Evolutionary conservation across 2,888 invertebrate genomes (phyloP).

Genomic region (Erebia ligea): DNA sequence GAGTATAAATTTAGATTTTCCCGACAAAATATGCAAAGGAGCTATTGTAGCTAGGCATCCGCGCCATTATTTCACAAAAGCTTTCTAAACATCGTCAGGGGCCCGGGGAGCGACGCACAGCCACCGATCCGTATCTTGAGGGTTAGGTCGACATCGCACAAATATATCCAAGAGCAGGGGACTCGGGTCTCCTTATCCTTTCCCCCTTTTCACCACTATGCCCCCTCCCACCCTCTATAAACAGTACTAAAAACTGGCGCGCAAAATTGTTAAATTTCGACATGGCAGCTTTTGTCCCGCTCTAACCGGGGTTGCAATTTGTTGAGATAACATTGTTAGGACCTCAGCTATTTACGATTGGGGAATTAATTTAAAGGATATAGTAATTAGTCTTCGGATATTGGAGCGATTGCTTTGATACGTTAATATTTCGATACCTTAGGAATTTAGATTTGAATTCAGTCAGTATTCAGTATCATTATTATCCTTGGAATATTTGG

Average conservation of each 20-base stretch:
- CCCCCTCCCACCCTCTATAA: constrained; percentile 65
- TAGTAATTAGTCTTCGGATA: constrained; percentile 56
- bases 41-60: constrained; percentile 38
- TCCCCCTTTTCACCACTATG: constrained; percentile 71
- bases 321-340: constrained; percentile 74
- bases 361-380: constrained; percentile 62
- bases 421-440: no score
- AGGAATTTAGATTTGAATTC: constrained; percentile 34
- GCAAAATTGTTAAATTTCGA: constrained; percentile 77
- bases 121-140: constrained; percentile 65
- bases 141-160: constrained; percentile 60
- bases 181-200: constrained; percentile 75
- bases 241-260: constrained; percentile 74
- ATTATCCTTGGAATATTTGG: no score
- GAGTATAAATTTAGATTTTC: constrained; percentile 31
- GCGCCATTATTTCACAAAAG: constrained; percentile 67
- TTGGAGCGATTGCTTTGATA: constrained; percentile 41
- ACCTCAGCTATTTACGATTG: constrained; percentile 63
- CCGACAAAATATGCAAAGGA: constrained; percentile 35
- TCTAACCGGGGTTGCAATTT: constrained; percentile 70
- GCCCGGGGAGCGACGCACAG: constrained; percentile 56
- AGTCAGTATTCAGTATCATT: neutral
- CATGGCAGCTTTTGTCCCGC: constrained; percentile 60
- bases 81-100: constrained; percentile 62
- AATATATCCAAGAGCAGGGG: constrained; percentile 78